Conservation (phyloP, 2,797 vertebrate species). For the Rhinoraja longicauda region DNA sequence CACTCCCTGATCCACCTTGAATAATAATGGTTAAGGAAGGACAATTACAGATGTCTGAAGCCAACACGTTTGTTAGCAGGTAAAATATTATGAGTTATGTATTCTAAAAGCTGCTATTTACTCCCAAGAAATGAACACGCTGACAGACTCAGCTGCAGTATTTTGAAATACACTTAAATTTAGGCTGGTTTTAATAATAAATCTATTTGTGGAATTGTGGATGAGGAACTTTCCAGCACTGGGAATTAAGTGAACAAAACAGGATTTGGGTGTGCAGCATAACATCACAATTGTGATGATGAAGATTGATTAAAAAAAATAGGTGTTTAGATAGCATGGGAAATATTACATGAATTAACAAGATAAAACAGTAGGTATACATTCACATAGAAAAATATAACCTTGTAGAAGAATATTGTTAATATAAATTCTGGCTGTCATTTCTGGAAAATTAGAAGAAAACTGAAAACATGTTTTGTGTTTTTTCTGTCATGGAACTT, state of each 20-base stretch:
- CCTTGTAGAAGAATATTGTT: not conserved
- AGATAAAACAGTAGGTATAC: slow-evolving; percentile 21
- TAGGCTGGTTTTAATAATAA: not conserved
- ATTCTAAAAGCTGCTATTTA: no score
- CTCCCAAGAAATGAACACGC: no score
- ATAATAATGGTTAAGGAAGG: no score
- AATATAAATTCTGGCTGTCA: slow-evolving; percentile 3
- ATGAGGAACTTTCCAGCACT: slow-evolving; percentile 29
- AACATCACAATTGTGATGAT: slow-evolving; percentile 26
- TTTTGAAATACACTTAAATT: no score
- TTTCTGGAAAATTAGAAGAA: slow-evolving; percentile 22
- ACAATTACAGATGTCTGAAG: no score
- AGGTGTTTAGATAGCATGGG: not conserved
- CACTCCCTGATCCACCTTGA: no score
- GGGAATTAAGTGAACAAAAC: slow-evolving; percentile 8
- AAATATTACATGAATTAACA: slow-evolving; percentile 20
- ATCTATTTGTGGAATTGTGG: slow-evolving; percentile 27
- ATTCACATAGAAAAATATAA: slow-evolving; percentile 16
- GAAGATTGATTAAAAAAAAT: not conserved
- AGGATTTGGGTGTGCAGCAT: slow-evolving; percentile 32
- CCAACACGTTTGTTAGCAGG: no score
- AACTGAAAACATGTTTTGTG: slow-evolving; percentile 33
- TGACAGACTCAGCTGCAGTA: no score
- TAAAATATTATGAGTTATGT: no score
- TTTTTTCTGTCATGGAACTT: slow-evolving; percentile 1